Evolutionary conservation across 2,113 vertebrate species (phyloP).

Genomic region (Siphamia tubifer): DNA sequence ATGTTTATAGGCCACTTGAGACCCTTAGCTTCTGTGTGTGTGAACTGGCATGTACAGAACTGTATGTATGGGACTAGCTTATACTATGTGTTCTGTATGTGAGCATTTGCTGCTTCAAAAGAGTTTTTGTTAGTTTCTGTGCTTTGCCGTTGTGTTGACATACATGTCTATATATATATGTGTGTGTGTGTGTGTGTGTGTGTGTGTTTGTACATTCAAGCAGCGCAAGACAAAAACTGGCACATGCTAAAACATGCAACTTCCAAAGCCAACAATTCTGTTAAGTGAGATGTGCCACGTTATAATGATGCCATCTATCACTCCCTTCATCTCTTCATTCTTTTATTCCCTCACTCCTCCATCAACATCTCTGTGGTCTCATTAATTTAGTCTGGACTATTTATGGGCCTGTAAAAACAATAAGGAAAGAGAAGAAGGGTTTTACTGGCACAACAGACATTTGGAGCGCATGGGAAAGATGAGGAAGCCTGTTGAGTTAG

Average conservation of each 20-base stretch:
- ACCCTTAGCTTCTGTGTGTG: neutral
- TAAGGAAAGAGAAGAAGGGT: conserved; percentile 52
- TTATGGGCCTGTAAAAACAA: conserved; percentile 74
- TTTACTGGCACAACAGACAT: conserved; percentile 50
- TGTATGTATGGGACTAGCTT: neutral
- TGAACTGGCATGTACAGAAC: conserved; percentile 4
- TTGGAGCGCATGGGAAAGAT: conserved; percentile 57
- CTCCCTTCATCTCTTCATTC: conserved; percentile 67
- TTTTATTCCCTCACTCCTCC: conserved; percentile 62
- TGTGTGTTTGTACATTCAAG: conserved; percentile 36
- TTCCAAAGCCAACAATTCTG: conserved; percentile 73
- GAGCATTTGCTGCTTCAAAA: conserved; percentile 16
- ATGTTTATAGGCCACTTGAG: conserved; percentile 7
- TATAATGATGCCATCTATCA: conserved; percentile 81
- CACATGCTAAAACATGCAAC: conserved; percentile 45
- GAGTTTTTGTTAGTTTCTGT: neutral
- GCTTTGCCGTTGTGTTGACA: conserved; percentile 1
- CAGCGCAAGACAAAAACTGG: conserved; percentile 35
- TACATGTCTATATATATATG: neutral
- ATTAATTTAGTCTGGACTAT: conserved; percentile 72
- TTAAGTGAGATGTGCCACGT: conserved; percentile 72
- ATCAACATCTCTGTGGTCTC: conserved; percentile 69
- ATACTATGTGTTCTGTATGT: neutral
- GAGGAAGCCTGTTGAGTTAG: conserved; percentile 41
- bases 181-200: conserved; percentile 12